A percentile compares a stretch with the other conserved stretches of the same genome.
phyloP scores from a whole-genome alignment of 2,888 invertebrate species.

The Tachina lurida region DNA sequence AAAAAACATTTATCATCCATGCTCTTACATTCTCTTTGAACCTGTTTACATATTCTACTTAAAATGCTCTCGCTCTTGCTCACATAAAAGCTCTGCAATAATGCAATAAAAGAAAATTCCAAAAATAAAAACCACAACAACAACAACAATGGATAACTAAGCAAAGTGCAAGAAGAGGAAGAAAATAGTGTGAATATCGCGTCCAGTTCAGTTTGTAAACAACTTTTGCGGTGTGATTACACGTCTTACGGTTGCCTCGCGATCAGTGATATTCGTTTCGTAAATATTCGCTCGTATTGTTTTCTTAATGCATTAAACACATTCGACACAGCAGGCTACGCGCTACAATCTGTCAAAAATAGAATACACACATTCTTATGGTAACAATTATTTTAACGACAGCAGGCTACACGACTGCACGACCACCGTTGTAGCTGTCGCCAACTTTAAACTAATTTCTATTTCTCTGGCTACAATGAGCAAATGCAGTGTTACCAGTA shows the following conservation, averaged over 20 bases:
- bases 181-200: conserved; percentile 23
- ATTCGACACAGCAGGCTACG: too few species aligned
- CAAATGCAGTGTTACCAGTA: too few species aligned
- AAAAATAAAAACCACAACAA: conserved; percentile 39
- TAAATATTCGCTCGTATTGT: neutral
- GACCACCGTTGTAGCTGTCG: too few species aligned
- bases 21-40: conserved; percentile 18
- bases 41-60: conserved; percentile 34
- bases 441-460: too few species aligned
- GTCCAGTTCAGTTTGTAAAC: conserved; percentile 68
- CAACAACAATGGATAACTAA: neutral
- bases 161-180: conserved; percentile 25
- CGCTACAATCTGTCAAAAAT: too few species aligned
- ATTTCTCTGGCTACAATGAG: too few species aligned
- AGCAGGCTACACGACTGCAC: too few species aligned
- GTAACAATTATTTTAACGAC: too few species aligned
- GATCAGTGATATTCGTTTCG: conserved; percentile 15
- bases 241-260: conserved; percentile 49
- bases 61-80: conserved; percentile 9
- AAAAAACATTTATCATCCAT: neutral
- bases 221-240: conserved; percentile 66
- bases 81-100: conserved; percentile 23
- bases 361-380: too few species aligned
- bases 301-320: neutral
- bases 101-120: conserved; percentile 68